Evolutionary conservation across 2,888 invertebrate species (phyloP), one percentile per base, ranked within the genome.

Genomic region (Phyllotreta striolata): DNA sequence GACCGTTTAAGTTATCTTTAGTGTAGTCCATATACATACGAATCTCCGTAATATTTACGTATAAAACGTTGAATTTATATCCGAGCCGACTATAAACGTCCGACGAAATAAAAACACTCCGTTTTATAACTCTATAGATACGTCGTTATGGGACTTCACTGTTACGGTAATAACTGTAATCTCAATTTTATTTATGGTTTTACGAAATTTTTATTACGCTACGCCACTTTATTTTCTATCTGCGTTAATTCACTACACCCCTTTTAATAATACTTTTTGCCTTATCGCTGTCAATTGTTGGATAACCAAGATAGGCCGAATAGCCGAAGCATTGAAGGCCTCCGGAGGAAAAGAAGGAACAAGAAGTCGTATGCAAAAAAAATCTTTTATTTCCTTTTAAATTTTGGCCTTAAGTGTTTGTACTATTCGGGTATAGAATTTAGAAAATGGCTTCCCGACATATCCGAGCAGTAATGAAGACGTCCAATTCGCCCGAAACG

Each of bases 31-130:
- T 64, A 56, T 52, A 61, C 64, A 64, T 64, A 67, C 59, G 24
- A 52, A 62, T 47, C 47, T 59, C 35, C n/a, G 12, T 46, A 24
- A 46, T 59, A 56, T 67, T 64, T 56, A 58, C 60, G 44, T 52
- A 67, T 65, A 65, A 67, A 67, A 65, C 46, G 47, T 57, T 14
- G 34, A 61, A 54, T 67, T 66, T 62, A 64, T 62, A 58, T 59
- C 55, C 54, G 52, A 63, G 61, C 60, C 51, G 52, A 55, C 67
- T 46, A 67, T 67, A 67, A 67, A 67, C 51, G 65, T 67, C 63
- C 49, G 47, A 34, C 43, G 24, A 57, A 57, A 67, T 63, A 64
- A 64, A 67, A 67, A 67, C 49, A 57, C 55, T 43, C 49, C 57
- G 55, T 62, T 67, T 65, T 65, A 67, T 63, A 65, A 61, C 67